phyloP scores from a whole-genome alignment of 2,888 invertebrate species.

The Anorthoa munda region DNA sequence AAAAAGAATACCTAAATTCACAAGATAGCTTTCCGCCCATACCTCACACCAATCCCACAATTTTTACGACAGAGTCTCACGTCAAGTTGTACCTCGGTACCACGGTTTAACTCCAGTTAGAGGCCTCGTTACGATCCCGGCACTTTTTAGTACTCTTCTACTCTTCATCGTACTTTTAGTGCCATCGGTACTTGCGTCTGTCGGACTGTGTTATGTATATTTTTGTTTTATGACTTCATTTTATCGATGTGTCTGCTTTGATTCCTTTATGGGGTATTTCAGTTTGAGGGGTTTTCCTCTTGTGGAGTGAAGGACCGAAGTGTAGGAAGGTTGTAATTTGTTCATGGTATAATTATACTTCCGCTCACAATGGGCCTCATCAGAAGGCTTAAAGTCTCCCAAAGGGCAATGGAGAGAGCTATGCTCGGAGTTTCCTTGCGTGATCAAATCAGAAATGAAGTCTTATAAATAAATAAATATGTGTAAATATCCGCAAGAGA shows the following conservation, averaged over 20 bases:
- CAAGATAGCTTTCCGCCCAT: constrained; percentile 13
- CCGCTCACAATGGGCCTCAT: too few species aligned
- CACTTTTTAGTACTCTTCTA: constrained; percentile 66
- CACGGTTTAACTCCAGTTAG: constrained; percentile 69
- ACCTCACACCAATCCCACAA: constrained; percentile 8
- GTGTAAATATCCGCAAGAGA: too few species aligned
- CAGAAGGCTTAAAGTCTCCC: too few species aligned
- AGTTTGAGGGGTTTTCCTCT: constrained; percentile 3
- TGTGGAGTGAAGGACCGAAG: neutral
- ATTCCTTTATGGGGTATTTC: constrained; percentile 38
- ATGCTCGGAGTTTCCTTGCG: too few species aligned
- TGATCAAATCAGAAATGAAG: too few species aligned
- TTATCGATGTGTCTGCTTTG: constrained; percentile 42
- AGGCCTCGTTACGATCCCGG: constrained; percentile 65
- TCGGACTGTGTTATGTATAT: constrained; percentile 57
- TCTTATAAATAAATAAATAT: too few species aligned
- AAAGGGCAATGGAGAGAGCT: too few species aligned
- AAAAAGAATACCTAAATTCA: too few species aligned
- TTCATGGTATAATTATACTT: neutral
- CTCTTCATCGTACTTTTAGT: constrained; percentile 58
- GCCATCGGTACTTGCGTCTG: constrained; percentile 39
- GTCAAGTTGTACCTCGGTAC: constrained; percentile 74
- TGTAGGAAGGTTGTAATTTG: too few species aligned
- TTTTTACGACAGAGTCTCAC: constrained; percentile 64
- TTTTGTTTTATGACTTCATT: constrained; percentile 56